phyloP scores from a whole-genome alignment of 1,140 invertebrate species.

The Hycleus phaleratus region DNA sequence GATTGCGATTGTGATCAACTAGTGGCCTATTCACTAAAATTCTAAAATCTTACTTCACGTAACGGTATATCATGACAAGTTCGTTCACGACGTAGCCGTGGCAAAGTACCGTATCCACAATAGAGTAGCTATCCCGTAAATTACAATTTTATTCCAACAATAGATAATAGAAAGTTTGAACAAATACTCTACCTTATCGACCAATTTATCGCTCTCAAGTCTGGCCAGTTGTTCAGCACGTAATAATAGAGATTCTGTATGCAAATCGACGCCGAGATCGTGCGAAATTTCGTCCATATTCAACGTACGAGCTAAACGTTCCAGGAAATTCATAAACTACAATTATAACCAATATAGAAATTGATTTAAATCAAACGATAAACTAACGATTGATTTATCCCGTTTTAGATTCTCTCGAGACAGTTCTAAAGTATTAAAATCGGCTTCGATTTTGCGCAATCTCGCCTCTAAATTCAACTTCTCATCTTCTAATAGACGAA shows the following conservation, averaged over 20 bases:
- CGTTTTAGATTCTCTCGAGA: slow-evolving; percentile 56
- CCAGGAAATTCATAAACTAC: slow-evolving; percentile 66
- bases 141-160: slow-evolving; percentile 5
- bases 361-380: not conserved
- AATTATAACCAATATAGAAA: slow-evolving; percentile 20
- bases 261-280: slow-evolving; percentile 68
- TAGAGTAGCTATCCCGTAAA: slow-evolving; percentile 52
- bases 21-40: not conserved
- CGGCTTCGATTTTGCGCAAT: slow-evolving; percentile 63
- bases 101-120: slow-evolving; percentile 58
- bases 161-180: too few relatives aligned
- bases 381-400: slow-evolving; percentile 55
- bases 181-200: slow-evolving; percentile 55
- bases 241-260: slow-evolving; percentile 67
- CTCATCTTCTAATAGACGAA: slow-evolving; percentile 61
- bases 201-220: slow-evolving; percentile 68
- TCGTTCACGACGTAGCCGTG: slow-evolving; percentile 61
- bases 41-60: slow-evolving; percentile 36
- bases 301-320: slow-evolving; percentile 60
- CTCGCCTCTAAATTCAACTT: slow-evolving; percentile 56
- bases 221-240: slow-evolving; percentile 68
- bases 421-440: slow-evolving; percentile 56
- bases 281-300: slow-evolving; percentile 71
- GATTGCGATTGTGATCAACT: not conserved
- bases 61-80: slow-evolving; percentile 60